A percentile compares a stretch with the other conserved stretches of the same genome.
phyloP scores from a whole-genome alignment of 2,797 vertebrate species.

The Falco concolor region DNA sequence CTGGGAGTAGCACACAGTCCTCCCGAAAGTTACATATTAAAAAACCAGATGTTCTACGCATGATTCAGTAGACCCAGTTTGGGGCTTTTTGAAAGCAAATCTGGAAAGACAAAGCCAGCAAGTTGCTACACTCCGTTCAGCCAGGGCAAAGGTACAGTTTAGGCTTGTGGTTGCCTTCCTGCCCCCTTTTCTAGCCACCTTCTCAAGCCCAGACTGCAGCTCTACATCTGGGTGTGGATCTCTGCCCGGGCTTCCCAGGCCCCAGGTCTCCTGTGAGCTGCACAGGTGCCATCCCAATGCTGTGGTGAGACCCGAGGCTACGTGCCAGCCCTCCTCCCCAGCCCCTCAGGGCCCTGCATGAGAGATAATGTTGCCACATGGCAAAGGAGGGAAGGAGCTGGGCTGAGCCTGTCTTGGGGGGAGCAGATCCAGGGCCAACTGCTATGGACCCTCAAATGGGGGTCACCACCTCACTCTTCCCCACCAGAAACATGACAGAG shows the following conservation, averaged over 20 bases:
- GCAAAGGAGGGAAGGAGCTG: too few relatives aligned
- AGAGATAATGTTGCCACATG: fast-evolving
- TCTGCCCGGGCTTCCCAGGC: neutral
- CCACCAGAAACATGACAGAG: neutral
- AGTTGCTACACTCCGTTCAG: neutral
- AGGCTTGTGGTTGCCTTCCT: neutral
- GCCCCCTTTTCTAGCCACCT: neutral
- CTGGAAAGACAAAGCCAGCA: neutral
- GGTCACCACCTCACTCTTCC: neutral
- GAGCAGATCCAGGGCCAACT: neutral
- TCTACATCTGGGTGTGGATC: neutral
- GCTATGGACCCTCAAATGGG: neutral
- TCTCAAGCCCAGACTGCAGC: neutral
- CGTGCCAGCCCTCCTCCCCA: neutral
- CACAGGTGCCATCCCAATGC: neutral
- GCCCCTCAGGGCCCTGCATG: too few relatives aligned
- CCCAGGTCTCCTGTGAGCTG: neutral
- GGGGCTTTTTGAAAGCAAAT: neutral
- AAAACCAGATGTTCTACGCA: neutral
- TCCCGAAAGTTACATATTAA: neutral
- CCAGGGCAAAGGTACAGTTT: neutral
- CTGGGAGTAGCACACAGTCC: neutral
- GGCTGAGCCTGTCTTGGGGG: neutral
- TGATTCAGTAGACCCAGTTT: neutral
- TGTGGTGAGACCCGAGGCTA: neutral